Evolutionary conservation across 2,888 invertebrate genomes (phyloP).

Genomic region (Brachylomia viminalis): DNA sequence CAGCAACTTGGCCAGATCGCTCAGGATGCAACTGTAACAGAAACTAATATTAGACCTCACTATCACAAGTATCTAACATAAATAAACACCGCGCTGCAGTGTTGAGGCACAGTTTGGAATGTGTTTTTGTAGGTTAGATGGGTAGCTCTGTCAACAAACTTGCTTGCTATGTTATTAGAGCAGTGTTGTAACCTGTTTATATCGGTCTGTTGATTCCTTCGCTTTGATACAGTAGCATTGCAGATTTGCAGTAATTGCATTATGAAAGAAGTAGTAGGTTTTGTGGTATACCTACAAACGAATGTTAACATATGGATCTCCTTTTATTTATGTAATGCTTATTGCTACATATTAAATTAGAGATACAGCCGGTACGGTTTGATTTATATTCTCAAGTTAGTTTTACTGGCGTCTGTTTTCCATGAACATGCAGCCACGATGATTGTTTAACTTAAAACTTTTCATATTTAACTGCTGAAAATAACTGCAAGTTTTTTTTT

Average conservation of each 20-base stretch:
- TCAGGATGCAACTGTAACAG: conserved; percentile 87
- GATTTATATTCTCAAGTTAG: conserved; percentile 17
- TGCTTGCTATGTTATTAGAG: conserved; percentile 50
- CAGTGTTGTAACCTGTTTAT: conserved; percentile 52
- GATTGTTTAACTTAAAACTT: neutral
- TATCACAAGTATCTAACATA: conserved; percentile 64
- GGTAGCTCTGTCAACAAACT: conserved; percentile 56
- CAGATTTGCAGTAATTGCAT: conserved; percentile 8
- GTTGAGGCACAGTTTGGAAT: conserved; percentile 53
- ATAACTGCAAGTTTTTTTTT: neutral
- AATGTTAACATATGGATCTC: conserved; percentile 18
- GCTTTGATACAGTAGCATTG: conserved; percentile 16
- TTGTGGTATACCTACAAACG: neutral
- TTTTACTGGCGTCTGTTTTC: neutral
- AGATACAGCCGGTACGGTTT: conserved; percentile 3
- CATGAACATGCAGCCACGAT: conserved; percentile 2
- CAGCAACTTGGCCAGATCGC: conserved; percentile 95
- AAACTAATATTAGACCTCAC: conserved; percentile 65
- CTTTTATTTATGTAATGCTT: conserved; percentile 21
- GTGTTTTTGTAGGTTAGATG: conserved; percentile 58
- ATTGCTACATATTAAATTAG: neutral
- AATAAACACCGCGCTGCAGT: conserved; percentile 63
- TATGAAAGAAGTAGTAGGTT: conserved; percentile 18
- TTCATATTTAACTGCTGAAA: neutral
- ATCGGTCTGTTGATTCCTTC: conserved; percentile 32